Percentiles rank a stretch among this genome's conserved stretches.
Evolutionary conservation across 2,888 invertebrate genomes (phyloP).

Genomic region (Calliphora vomitoria): DNA sequence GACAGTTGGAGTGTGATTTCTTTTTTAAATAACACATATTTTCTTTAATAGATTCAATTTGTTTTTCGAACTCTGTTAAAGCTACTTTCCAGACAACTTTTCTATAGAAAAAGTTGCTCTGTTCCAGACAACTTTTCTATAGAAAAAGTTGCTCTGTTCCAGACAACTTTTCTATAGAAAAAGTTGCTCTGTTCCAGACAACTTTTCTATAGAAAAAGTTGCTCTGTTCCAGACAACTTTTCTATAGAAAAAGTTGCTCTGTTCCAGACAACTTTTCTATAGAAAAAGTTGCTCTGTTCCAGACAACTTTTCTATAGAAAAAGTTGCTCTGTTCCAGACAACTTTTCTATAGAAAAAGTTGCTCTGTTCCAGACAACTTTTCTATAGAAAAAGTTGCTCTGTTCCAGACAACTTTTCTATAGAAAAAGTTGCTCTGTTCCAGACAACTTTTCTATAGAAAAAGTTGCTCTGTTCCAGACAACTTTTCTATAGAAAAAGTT

Average conservation of each 20-base stretch:
- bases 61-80: too few species aligned
- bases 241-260: neutral
- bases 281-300: neutral
- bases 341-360: neutral
- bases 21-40: neutral
- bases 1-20: slow-evolving; percentile 17
- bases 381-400: neutral
- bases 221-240: neutral
- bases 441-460: neutral
- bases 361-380: neutral
- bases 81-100: neutral
- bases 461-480: neutral
- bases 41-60: neutral
- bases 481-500: neutral
- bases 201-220: neutral
- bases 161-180: neutral
- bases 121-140: neutral
- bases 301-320: neutral
- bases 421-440: neutral
- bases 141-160: neutral
- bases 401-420: neutral
- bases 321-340: neutral
- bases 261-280: neutral
- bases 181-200: neutral
- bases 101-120: neutral